Evolutionary conservation across 2,113 vertebrate species (phyloP).

Genomic region (Scolopax mira): DNA sequence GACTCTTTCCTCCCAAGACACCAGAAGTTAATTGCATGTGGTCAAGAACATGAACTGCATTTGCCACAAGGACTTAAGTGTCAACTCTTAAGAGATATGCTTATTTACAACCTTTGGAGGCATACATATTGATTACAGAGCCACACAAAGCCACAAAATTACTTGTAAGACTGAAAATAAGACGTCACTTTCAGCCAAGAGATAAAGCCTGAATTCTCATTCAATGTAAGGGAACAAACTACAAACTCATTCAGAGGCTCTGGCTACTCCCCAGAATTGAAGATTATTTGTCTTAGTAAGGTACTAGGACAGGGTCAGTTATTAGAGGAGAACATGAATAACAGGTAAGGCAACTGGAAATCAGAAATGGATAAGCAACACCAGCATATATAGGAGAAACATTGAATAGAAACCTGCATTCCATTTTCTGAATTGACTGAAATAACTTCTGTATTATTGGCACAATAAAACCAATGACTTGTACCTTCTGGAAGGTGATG

Average conservation of each 20-base stretch:
- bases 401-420: not conserved
- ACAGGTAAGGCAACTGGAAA: not conserved
- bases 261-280: not conserved
- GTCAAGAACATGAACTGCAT: not conserved
- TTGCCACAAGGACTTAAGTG: not conserved
- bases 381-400: not conserved
- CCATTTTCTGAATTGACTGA: not conserved
- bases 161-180: not conserved
- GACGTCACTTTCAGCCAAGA: not conserved
- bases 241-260: not conserved
- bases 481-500: not conserved
- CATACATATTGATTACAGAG: not conserved
- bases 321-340: not conserved
- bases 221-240: not conserved
- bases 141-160: not conserved
- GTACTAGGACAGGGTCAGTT: not conserved
- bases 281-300: not conserved
- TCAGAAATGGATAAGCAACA: not conserved
- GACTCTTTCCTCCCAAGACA: not conserved
- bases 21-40: rapidly evolving
- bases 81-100: not conserved
- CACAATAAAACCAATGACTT: not conserved
- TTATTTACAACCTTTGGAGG: not conserved
- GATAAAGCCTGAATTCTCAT: not conserved
- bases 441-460: not conserved